phyloP scores from a whole-genome alignment of 2,888 invertebrate genomes.

The Ormyrus labotus region DNA sequence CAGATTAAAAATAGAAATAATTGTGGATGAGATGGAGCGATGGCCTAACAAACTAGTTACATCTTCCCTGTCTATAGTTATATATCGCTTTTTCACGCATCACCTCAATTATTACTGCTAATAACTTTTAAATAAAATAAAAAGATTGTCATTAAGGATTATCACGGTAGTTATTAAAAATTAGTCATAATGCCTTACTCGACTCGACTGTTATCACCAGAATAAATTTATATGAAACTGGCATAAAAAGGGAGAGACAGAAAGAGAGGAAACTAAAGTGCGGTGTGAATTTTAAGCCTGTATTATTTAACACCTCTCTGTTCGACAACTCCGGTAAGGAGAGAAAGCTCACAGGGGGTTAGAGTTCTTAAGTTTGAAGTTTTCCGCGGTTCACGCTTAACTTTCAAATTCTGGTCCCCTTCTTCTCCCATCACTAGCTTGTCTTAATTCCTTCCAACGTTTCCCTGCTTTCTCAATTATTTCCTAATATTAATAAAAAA shows the following conservation, averaged over 20 bases:
- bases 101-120: no score
- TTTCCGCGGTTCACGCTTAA: constrained; percentile 71
- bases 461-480: constrained; percentile 56
- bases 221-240: constrained; percentile 49
- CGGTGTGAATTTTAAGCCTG: constrained; percentile 73
- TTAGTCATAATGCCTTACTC: constrained; percentile 26
- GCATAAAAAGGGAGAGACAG: neutral
- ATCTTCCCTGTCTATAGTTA: no score
- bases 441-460: constrained; percentile 57
- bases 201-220: constrained; percentile 1
- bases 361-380: constrained; percentile 70
- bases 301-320: constrained; percentile 74
- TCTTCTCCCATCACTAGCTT: constrained; percentile 53
- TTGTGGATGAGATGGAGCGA: no score
- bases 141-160: no score
- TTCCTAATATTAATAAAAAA: neutral
- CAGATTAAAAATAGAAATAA: no score
- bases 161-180: constrained; percentile 5
- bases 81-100: no score
- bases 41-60: no score
- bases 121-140: no score
- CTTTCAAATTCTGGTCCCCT: constrained; percentile 57
- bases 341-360: constrained; percentile 42
- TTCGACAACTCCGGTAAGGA: constrained; percentile 59
- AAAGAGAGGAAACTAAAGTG: constrained; percentile 17